phyloP scores from a whole-genome alignment of 2,797 vertebrate genomes.

The Sebastolobus altivelis region DNA sequence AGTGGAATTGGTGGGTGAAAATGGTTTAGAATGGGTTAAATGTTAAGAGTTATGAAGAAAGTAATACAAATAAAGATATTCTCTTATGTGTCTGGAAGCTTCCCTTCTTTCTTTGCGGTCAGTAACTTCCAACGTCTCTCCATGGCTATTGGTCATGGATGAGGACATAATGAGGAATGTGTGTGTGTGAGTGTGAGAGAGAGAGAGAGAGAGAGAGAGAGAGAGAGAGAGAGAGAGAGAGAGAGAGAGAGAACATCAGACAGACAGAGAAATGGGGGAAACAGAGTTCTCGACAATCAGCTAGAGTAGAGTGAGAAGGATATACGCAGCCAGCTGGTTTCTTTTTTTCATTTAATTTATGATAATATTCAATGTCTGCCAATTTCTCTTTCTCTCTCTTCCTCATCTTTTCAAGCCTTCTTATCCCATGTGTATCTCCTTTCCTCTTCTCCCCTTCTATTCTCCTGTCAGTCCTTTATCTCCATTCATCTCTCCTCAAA shows the following conservation, averaged over 20 bases:
- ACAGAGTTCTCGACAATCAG: neutral
- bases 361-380: slow-evolving; percentile 29
- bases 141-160: slow-evolving; percentile 26
- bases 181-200: neutral
- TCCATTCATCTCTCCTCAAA: slow-evolving; percentile 29
- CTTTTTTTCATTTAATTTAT: slow-evolving; percentile 31
- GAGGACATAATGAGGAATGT: slow-evolving; percentile 23
- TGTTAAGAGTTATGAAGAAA: neutral
- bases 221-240: neutral
- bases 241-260: neutral
- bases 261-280: neutral
- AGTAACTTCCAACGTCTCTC: slow-evolving; percentile 10
- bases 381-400: slow-evolving; percentile 6
- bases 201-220: neutral
- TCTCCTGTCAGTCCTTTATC: slow-evolving; percentile 7
- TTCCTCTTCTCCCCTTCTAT: neutral
- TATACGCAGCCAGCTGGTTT: slow-evolving; percentile 19
- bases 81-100: neutral
- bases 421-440: neutral
- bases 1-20: neutral
- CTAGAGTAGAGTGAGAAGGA: slow-evolving; percentile 24
- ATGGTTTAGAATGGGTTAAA: neutral
- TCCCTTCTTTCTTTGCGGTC: neutral
- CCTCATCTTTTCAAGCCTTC: neutral
- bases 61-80: neutral